Evolutionary conservation across 2,888 invertebrate genomes (phyloP).

Genomic region (Cephonodes hylas): DNA sequence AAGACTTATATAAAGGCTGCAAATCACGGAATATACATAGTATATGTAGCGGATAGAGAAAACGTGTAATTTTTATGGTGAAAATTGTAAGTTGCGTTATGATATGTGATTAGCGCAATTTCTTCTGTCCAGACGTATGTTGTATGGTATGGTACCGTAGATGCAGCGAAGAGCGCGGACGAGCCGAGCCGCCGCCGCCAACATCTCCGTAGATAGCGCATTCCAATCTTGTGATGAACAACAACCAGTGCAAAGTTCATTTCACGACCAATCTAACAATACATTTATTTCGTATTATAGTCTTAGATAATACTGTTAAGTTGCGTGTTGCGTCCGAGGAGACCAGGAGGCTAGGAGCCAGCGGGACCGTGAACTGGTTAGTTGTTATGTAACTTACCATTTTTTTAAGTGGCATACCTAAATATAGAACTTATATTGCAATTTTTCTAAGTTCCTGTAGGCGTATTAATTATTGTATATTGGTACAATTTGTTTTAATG

Average conservation of each 20-base stretch:
- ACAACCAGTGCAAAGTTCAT: constrained; percentile 57
- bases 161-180: constrained; percentile 22
- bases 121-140: constrained; percentile 29
- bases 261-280: constrained; percentile 62
- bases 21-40: constrained; percentile 80
- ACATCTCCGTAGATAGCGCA: constrained; percentile 66
- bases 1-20: constrained; percentile 83
- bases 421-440: constrained; percentile 80
- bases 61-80: constrained; percentile 76
- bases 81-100: constrained; percentile 82
- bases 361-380: constrained; percentile 50
- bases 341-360: constrained; percentile 36
- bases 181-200: background rate
- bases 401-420: constrained; percentile 79
- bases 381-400: constrained; percentile 59
- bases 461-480: constrained; percentile 78
- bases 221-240: constrained; percentile 65
- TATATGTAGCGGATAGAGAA: constrained; percentile 76
- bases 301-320: constrained; percentile 57
- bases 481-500: constrained; percentile 78
- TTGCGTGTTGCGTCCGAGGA: constrained; percentile 56
- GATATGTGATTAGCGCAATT: constrained; percentile 69
- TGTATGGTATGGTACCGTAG: constrained; percentile 15
- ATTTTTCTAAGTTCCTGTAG: constrained; percentile 82
- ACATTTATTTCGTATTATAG: constrained; percentile 57